phyloP scores from a whole-genome alignment of 1,140 invertebrate genomes.

The Cataglyphis hispanica region DNA sequence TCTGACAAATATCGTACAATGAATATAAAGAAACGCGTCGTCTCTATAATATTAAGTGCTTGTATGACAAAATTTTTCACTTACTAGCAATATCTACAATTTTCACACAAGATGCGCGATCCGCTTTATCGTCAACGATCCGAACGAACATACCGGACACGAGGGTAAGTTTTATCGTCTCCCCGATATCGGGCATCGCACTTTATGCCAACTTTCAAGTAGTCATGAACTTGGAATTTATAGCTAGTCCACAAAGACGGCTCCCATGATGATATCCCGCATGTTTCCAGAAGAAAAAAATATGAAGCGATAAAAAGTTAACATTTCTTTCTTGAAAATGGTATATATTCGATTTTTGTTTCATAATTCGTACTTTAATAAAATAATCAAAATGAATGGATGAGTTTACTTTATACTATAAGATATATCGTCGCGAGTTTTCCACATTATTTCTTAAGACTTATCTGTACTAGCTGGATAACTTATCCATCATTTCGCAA shows the following conservation, averaged over 20 bases:
- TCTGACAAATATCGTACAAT: neutral
- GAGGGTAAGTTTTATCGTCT: slow-evolving; percentile 55
- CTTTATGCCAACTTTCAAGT: slow-evolving; percentile 57
- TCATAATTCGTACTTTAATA: slow-evolving; percentile 21
- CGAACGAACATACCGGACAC: slow-evolving; percentile 40
- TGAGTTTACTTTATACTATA: neutral
- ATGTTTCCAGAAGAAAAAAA: slow-evolving; percentile 33
- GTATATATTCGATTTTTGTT: slow-evolving; percentile 26
- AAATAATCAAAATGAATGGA: slow-evolving; percentile 28
- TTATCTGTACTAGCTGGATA: slow-evolving; percentile 4
- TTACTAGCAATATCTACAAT: neutral
- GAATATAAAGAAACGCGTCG: neutral
- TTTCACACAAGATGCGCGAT: slow-evolving; percentile 8
- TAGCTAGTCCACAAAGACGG: slow-evolving; percentile 28
- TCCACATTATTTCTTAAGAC: slow-evolving; percentile 11
- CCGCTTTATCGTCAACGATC: slow-evolving; percentile 35
- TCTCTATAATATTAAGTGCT: neutral
- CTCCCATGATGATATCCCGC: slow-evolving; percentile 22
- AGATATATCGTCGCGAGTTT: neutral
- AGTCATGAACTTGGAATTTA: slow-evolving; percentile 30
- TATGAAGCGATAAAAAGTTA: neutral
- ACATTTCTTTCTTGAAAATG: neutral
- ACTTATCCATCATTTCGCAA: slow-evolving; percentile 34
- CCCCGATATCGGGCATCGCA: slow-evolving; percentile 30
- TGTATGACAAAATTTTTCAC: slow-evolving; percentile 22